Conservation (phyloP, 2,797 vertebrate species). For the Danio jaintianensis region DNA sequence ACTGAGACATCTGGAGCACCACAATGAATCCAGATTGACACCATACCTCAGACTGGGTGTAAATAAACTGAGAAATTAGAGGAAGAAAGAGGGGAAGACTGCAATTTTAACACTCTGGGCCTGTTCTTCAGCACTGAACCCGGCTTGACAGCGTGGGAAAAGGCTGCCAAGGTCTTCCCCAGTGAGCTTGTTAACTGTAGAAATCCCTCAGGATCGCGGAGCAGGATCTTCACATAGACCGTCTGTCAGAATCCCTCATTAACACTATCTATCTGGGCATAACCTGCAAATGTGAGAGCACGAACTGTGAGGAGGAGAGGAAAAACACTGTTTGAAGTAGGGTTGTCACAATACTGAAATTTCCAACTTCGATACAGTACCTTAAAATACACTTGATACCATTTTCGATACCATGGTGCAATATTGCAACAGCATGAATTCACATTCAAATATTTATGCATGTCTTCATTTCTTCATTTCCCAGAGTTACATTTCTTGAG, state of each 20-base stretch:
- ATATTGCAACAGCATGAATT: too few species aligned
- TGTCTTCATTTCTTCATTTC: too few species aligned
- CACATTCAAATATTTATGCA: too few species aligned
- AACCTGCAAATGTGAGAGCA: constrained; percentile 26
- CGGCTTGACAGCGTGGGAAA: constrained; percentile 58
- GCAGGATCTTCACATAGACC: constrained; percentile 44
- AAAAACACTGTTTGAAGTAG: constrained; percentile 14
- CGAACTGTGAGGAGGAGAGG: constrained; percentile 3
- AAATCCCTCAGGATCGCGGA: constrained; percentile 34
- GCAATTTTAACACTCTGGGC: constrained; percentile 10
- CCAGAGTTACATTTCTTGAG: too few species aligned
- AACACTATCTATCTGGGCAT: constrained; percentile 43
- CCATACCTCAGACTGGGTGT: not conserved
- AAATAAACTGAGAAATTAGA: constrained; percentile 18
- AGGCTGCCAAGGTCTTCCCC: constrained; percentile 52
- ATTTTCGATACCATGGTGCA: too few species aligned
- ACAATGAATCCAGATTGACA: not conserved
- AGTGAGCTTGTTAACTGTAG: constrained; percentile 51
- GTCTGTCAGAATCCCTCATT: constrained; percentile 51
- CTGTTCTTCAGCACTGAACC: constrained; percentile 31
- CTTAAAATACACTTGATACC: too few species aligned
- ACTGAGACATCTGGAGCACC: not conserved
- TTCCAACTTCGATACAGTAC: too few species aligned
- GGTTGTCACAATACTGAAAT: not conserved
- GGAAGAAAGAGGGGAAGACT: not conserved